Conservation (phyloP, 2,888 invertebrate species). For the Cepaea hortensis region DNA sequence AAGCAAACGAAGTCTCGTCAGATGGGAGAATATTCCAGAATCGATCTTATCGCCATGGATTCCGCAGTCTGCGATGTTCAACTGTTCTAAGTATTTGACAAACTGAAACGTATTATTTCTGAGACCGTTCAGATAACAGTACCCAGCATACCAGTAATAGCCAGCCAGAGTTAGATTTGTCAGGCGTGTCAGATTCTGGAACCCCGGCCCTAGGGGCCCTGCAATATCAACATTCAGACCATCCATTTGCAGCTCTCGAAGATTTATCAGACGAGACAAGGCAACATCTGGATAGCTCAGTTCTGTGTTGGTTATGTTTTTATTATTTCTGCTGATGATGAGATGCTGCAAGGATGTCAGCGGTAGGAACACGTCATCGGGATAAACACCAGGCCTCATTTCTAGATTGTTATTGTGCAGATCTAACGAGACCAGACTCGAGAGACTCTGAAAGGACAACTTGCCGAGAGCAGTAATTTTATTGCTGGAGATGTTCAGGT, state of each 20-base stretch:
- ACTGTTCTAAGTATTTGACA: not conserved
- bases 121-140: not conserved
- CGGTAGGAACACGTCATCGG: too few species aligned
- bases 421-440: too few species aligned
- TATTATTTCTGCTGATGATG: not conserved
- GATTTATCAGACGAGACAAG: conserved; percentile 25
- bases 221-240: not conserved
- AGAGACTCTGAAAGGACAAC: too few species aligned
- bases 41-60: too few species aligned
- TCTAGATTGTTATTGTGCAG: too few species aligned
- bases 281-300: conserved; percentile 41
- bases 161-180: conserved; percentile 10
- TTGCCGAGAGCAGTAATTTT: too few species aligned
- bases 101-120: conserved; percentile 1
- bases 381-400: too few species aligned
- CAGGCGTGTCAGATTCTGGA: conserved; percentile 31
- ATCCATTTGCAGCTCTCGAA: conserved; percentile 1
- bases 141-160: not conserved
- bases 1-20: too few species aligned
- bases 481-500: too few species aligned
- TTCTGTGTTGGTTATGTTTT: not conserved
- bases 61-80: not conserved
- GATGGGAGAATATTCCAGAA: too few species aligned
- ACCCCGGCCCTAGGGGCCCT: conserved; percentile 29
- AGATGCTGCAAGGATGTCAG: too few species aligned